Conservation (phyloP, 2,888 invertebrate species). For the Chymomyza procnemis region DNA sequence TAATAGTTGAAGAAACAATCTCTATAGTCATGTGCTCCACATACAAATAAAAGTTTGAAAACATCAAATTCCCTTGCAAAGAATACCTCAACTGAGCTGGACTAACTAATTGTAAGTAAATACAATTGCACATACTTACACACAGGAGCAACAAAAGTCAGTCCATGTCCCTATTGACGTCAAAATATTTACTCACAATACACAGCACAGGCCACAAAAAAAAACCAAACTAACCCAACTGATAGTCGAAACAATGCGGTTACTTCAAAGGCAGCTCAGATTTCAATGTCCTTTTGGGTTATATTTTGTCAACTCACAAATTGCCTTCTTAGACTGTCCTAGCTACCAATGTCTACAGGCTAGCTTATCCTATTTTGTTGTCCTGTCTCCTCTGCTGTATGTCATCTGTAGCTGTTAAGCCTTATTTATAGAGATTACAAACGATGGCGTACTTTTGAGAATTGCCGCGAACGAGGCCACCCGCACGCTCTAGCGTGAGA, state of each 20-base stretch:
- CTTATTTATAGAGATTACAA: conserved; percentile 56
- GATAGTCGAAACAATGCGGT: conserved; percentile 27
- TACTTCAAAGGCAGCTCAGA: conserved; percentile 31
- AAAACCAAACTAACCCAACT: conserved; percentile 24
- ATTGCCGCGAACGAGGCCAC: conserved; percentile 44
- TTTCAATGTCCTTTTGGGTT: conserved; percentile 16
- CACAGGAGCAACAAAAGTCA: conserved; percentile 6
- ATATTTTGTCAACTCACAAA: conserved; percentile 71
- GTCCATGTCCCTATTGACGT: conserved; percentile 34
- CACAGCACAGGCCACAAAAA: conserved; percentile 13
- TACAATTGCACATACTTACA: background rate
- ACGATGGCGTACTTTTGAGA: conserved; percentile 30
- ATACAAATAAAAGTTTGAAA: too few relatives aligned
- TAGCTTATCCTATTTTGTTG: background rate
- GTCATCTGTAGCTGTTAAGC: conserved; percentile 42
- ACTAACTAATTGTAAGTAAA: too few relatives aligned
- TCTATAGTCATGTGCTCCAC: too few relatives aligned
- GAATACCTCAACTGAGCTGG: too few relatives aligned
- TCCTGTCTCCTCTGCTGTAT: conserved; percentile 16
- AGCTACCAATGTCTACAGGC: background rate
- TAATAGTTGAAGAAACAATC: too few relatives aligned
- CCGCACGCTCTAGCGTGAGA: conserved; percentile 61
- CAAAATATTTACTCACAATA: conserved; percentile 58
- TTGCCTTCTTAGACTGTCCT: conserved; percentile 31
- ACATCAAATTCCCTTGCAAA: too few relatives aligned